Percentiles rank a stretch among this genome's conserved stretches.
phyloP scores from a whole-genome alignment of 2,113 vertebrate genomes.

The Bujurquina vittata region DNA sequence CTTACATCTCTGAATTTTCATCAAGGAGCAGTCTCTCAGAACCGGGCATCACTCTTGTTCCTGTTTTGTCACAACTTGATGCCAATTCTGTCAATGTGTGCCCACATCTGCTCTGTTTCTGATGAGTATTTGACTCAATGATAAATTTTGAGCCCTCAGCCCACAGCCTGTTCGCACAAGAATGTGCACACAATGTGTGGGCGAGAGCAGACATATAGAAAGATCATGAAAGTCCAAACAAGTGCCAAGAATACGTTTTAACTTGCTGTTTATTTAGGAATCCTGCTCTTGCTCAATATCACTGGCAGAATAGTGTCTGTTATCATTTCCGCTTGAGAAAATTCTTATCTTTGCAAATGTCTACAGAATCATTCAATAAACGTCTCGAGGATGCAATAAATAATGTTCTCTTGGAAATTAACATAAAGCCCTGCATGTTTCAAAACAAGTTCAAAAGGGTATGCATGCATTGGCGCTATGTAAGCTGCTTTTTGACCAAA shows the following conservation, averaged over 20 bases:
- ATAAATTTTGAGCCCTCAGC: neutral
- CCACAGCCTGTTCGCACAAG: neutral
- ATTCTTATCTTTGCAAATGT: neutral
- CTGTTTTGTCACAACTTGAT: neutral
- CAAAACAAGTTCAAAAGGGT: neutral
- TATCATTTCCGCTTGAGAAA: neutral
- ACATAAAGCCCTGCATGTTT: neutral
- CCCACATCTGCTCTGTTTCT: neutral
- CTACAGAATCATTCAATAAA: neutral
- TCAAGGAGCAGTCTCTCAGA: neutral
- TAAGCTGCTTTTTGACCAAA: neutral
- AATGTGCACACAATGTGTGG: neutral
- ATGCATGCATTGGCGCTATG: neutral
- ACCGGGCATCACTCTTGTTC: neutral
- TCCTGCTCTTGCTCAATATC: slow-evolving; percentile 34
- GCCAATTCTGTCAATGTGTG: neutral
- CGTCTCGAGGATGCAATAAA: neutral
- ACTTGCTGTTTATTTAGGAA: slow-evolving; percentile 40
- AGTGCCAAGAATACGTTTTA: slow-evolving; percentile 12
- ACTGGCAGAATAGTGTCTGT: neutral
- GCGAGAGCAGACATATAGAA: neutral
- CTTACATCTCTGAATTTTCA: neutral
- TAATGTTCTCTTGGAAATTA: neutral
- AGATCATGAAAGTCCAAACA: accelerated
- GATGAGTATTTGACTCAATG: neutral